phyloP scores from a whole-genome alignment of 2,888 invertebrate genomes.

The Spodoptera exigua region DNA sequence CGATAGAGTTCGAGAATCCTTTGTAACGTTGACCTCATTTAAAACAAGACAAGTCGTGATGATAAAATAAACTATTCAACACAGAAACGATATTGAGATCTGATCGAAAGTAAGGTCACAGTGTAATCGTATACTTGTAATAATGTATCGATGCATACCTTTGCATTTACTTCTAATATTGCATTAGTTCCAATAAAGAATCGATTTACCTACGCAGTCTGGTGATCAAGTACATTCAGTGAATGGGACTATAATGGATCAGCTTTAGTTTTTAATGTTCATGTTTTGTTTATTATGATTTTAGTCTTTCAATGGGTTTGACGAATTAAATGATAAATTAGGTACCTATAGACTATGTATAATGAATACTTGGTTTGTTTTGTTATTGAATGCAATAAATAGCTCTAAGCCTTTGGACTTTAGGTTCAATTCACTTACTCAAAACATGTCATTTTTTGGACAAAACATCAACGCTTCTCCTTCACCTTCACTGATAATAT shows the following conservation, averaged over 20 bases:
- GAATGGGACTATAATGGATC: neutral
- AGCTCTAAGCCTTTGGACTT: no score
- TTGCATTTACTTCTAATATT: slow-evolving; percentile 2
- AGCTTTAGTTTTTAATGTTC: neutral
- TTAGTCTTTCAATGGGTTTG: no score
- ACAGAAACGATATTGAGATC: slow-evolving; percentile 66
- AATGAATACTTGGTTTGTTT: no score
- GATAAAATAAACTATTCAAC: slow-evolving; percentile 73
- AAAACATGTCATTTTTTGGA: no score
- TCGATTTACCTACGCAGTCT: slow-evolving; percentile 19
- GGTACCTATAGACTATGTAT: no score
- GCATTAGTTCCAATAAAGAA: slow-evolving; percentile 21
- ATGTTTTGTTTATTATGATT: no score
- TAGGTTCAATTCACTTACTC: no score
- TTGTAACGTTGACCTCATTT: slow-evolving; percentile 70
- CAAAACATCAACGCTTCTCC: no score
- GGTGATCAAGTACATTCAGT: neutral
- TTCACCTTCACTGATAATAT: no score
- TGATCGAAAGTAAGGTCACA: slow-evolving; percentile 67
- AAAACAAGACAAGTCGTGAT: slow-evolving; percentile 72
- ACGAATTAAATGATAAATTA: no score
- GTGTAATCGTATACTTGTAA: slow-evolving; percentile 50
- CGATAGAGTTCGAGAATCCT: slow-evolving; percentile 59
- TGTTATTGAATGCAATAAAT: no score
- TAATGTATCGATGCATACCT: slow-evolving; percentile 42